A percentile compares a stretch with the other conserved stretches of the same genome.
phyloP scores from a whole-genome alignment of 1,140 invertebrate species.

The Teleogryllus occipitalis region DNA sequence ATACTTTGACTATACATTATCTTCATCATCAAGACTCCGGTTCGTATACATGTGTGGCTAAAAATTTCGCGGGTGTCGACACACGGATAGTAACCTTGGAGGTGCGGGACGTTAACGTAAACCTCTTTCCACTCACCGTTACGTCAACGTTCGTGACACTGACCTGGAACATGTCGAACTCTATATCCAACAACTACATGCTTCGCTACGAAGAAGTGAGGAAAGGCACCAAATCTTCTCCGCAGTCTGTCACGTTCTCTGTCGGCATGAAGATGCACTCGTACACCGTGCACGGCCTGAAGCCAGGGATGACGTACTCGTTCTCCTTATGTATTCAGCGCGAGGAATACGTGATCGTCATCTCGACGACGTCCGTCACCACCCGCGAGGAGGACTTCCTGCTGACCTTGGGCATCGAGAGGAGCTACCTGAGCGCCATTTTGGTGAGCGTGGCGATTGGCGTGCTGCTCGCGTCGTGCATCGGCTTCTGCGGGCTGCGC shows the following conservation, averaged over 20 bases:
- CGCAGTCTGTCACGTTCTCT: constrained; percentile 19
- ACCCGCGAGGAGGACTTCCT: constrained; percentile 26
- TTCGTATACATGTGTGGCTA: constrained; percentile 17
- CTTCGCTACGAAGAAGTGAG: constrained; percentile 24
- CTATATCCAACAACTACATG: constrained; percentile 24
- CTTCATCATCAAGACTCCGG: constrained; percentile 23
- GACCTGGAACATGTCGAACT: constrained; percentile 26
- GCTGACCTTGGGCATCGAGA: constrained; percentile 25
- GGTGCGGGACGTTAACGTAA: constrained; percentile 23
- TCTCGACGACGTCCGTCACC: constrained; percentile 23
- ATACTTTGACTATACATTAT: constrained; percentile 20
- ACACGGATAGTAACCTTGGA: constrained; percentile 15
- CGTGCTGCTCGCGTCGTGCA: constrained; percentile 14
- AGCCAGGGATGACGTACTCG: constrained; percentile 23
- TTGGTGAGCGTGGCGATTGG: constrained; percentile 16
- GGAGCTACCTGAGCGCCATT: constrained; percentile 22
- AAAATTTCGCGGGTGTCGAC: constrained; percentile 9
- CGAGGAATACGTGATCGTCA: constrained; percentile 23
- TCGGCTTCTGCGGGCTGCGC: constrained; percentile 18
- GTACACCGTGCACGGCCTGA: constrained; percentile 27
- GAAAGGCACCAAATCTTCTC: neutral
- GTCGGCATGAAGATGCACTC: constrained; percentile 26
- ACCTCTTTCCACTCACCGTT: constrained; percentile 25
- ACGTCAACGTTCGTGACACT: constrained; percentile 28
- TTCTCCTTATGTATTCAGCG: constrained; percentile 25